Evolutionary conservation across 2,797 vertebrate genomes (phyloP).

Genomic region (Malacoctenus gilli): DNA sequence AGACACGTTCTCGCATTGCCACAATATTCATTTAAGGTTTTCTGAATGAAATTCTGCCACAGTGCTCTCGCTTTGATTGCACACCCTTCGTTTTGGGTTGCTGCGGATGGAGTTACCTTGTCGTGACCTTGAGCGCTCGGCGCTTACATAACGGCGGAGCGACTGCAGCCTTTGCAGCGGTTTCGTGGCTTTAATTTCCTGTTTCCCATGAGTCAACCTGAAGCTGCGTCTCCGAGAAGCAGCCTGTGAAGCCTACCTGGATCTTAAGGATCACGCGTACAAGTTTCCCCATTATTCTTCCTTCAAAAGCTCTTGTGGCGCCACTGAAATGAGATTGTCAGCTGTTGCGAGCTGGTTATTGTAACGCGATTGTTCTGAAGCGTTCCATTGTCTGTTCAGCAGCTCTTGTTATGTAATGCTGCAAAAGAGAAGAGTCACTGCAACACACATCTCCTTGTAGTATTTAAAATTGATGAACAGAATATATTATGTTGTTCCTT

Average conservation of each 20-base stretch:
- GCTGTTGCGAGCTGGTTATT: conserved; percentile 22
- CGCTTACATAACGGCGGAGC: conserved; percentile 57
- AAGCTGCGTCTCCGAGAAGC: conserved; percentile 41
- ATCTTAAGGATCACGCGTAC: conserved; percentile 24
- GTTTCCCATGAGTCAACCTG: conserved; percentile 42
- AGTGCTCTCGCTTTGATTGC: conserved; percentile 21
- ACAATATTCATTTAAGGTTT: conserved; percentile 3
- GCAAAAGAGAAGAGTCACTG: conserved; percentile 7
- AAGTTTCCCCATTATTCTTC: conserved; percentile 13
- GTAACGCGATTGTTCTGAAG: conserved; percentile 24
- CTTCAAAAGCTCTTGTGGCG: conserved; percentile 24
- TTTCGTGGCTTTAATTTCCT: conserved; percentile 48
- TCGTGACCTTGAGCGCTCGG: conserved; percentile 68
- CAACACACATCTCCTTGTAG: conserved; percentile 15
- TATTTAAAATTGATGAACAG: conserved; percentile 6
- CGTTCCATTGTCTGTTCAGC: conserved; percentile 24
- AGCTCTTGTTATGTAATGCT: conserved; percentile 24
- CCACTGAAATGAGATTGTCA: conserved; percentile 22
- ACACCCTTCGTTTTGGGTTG: conserved; percentile 1
- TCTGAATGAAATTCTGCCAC: conserved; percentile 10
- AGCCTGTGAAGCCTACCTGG: conserved; percentile 6
- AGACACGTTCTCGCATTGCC: conserved; percentile 3
- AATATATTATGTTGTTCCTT: not conserved
- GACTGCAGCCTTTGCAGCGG: conserved; percentile 55
- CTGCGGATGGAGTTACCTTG: conserved; percentile 54